Evolutionary conservation across 2,797 vertebrate genomes (phyloP).

Genomic region (Tragelaphus eurycerus): DNA sequence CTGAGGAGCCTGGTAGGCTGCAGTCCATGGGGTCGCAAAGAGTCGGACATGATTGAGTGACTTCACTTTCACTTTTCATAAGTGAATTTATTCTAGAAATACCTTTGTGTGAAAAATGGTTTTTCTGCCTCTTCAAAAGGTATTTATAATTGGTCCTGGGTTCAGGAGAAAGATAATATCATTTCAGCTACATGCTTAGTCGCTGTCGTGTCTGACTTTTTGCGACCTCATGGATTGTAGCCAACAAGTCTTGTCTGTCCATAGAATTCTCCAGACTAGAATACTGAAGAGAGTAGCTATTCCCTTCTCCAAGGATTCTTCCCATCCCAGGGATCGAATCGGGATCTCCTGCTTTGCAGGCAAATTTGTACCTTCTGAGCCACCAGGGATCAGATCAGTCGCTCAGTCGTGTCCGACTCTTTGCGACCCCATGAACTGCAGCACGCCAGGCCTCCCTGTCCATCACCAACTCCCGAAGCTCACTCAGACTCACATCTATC

Average conservation of each 20-base stretch:
- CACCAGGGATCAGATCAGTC: neutral
- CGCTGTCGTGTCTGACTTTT: rapidly evolving
- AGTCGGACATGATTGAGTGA: rapidly evolving
- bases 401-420: too few species aligned
- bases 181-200: neutral
- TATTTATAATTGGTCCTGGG: neutral
- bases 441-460: too few species aligned
- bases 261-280: neutral
- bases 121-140: neutral
- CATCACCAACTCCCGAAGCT: too few species aligned
- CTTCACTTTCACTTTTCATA: neutral
- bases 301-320: neutral
- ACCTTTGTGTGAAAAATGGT: neutral
- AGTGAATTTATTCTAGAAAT: neutral
- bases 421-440: too few species aligned
- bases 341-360: neutral
- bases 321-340: neutral
- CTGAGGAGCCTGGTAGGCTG: neutral
- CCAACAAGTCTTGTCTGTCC: neutral
- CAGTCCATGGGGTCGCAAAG: neutral
- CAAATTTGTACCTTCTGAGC: neutral
- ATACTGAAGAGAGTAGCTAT: neutral
- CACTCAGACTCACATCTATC: too few species aligned
- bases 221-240: neutral
- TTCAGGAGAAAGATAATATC: neutral